A percentile compares a stretch with the other conserved stretches of the same genome.
phyloP scores from a whole-genome alignment of 2,888 invertebrate species.

The Volucella bombylans region DNA sequence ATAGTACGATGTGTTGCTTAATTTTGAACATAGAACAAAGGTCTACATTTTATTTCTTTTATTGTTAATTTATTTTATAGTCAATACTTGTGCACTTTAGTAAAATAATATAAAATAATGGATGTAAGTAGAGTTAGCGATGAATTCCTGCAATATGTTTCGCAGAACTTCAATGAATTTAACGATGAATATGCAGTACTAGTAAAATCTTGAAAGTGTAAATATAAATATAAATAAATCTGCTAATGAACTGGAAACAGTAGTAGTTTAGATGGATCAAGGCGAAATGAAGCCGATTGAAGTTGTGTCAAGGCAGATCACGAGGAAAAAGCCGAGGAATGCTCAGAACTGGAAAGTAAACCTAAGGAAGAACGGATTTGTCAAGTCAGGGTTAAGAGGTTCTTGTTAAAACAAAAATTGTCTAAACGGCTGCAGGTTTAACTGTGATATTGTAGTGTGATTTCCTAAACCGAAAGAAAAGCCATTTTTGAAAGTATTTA shows the following conservation, averaged over 20 bases:
- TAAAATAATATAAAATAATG: too few relatives aligned
- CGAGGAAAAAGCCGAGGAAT: slow-evolving; percentile 1
- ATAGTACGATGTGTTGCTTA: neutral
- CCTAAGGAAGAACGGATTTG: neutral
- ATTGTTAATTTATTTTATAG: too few relatives aligned
- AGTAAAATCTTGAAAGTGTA: neutral
- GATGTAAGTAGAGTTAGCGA: neutral
- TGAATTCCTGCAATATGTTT: slow-evolving; percentile 12
- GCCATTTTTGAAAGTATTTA: slow-evolving; percentile 14
- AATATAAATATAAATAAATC: too few relatives aligned
- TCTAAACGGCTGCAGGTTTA: neutral
- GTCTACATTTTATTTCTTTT: too few relatives aligned
- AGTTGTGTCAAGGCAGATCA: too few relatives aligned
- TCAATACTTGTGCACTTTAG: too few relatives aligned
- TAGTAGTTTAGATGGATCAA: too few relatives aligned
- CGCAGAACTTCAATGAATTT: slow-evolving; percentile 6
- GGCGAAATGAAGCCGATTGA: too few relatives aligned
- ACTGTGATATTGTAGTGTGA: neutral
- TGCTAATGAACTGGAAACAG: too few relatives aligned
- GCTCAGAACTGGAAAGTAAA: slow-evolving; percentile 2
- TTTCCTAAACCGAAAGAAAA: slow-evolving; percentile 4
- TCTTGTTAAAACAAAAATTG: too few relatives aligned
- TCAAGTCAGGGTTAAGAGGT: too few relatives aligned
- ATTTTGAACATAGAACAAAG: too few relatives aligned
- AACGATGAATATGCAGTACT: slow-evolving; percentile 4